A percentile compares a stretch with the other conserved stretches of the same genome.
phyloP scores from a whole-genome alignment of 2,888 invertebrate genomes.

The Chloroclystis v-ata region DNA sequence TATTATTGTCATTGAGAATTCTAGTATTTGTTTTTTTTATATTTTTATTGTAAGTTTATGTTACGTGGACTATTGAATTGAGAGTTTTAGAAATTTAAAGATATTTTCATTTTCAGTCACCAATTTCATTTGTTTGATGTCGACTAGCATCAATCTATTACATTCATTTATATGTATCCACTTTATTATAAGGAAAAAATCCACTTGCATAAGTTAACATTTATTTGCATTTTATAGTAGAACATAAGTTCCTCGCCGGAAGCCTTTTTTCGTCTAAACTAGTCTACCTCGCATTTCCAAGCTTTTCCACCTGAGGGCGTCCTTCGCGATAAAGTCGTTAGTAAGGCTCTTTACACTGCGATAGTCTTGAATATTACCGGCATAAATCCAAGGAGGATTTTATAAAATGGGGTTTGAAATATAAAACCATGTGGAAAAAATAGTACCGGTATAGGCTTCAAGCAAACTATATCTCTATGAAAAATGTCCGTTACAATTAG shows the following conservation, averaged over 20 bases:
- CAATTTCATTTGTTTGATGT: too few relatives aligned
- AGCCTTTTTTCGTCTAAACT: slow-evolving; percentile 71
- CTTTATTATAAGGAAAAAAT: neutral
- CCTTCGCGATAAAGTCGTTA: slow-evolving; percentile 64
- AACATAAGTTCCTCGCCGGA: slow-evolving; percentile 49
- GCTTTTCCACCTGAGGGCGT: slow-evolving; percentile 55
- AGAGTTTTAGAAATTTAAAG: too few relatives aligned
- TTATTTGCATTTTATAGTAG: neutral
- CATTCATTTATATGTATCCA: neutral
- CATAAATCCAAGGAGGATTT: slow-evolving; percentile 1
- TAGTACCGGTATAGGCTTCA: too few relatives aligned
- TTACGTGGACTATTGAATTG: too few relatives aligned
- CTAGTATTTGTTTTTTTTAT: too few relatives aligned
- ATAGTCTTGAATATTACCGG: slow-evolving; percentile 15
- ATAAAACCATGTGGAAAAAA: too few relatives aligned
- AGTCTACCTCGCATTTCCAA: slow-evolving; percentile 60
- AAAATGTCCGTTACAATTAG: too few relatives aligned
- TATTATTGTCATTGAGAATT: too few relatives aligned
- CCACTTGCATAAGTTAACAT: neutral
- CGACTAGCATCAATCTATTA: too few relatives aligned
- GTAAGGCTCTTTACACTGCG: slow-evolving; percentile 40
- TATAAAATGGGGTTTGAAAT: neutral
- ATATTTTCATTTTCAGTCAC: too few relatives aligned
- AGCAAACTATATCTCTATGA: too few relatives aligned
- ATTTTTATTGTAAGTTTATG: too few relatives aligned